Base-by-base conservation (phyloP, 2,888 invertebrate species). In the Pharmacophagus antenor region DNA sequence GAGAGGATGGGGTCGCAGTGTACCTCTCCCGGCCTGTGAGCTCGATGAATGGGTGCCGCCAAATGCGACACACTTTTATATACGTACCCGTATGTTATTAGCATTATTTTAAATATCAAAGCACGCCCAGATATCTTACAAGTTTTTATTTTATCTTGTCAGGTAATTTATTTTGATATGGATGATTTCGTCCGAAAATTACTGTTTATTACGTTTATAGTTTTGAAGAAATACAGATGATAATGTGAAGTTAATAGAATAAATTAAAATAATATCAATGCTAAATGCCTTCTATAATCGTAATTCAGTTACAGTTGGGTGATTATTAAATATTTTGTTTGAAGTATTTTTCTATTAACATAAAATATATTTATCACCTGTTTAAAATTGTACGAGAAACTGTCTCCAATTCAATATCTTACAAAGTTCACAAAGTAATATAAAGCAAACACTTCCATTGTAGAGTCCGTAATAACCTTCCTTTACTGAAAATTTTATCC, bases 401-500 rank as follows among this genome's bases (percentile, higher is more conserved):
- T n/a, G 42, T 42, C 67, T 67, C 63, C 49, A 62, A 61, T 61
- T 57, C 62, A 64, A 65, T 64, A 65, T 66, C 67, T 66, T 66
- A 62, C 62, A 58, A 58, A 67, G 65, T 68, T 65, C 56, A 66
- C 65, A 72, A 71, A 66, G 73, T 72, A 76, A 75, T 77, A 74
- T 76, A 74, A 67, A 48, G 62, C 65, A 64, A 66, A 69, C 67
- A 70, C 68, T 67, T 71, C 63, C 65, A 63, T 67, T 61, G 61
- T 62, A 63, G 63, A 50, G 54, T 61, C 63, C 57, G 55, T 59
- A 71, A 70, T 70, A 70, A 75, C 71, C 65, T 69, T 71, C 65
- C 69, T 67, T 70, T 72, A 65, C 70, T 73, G 71, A 65, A 73
- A 77, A 76, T 68, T 70, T 69, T 57, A 63, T 67, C 67, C 69